A percentile compares a stretch with the other conserved stretches of the same genome.
Conservation (phyloP, 2,797 vertebrate species). For the Xiphophorus birchmanni region DNA sequence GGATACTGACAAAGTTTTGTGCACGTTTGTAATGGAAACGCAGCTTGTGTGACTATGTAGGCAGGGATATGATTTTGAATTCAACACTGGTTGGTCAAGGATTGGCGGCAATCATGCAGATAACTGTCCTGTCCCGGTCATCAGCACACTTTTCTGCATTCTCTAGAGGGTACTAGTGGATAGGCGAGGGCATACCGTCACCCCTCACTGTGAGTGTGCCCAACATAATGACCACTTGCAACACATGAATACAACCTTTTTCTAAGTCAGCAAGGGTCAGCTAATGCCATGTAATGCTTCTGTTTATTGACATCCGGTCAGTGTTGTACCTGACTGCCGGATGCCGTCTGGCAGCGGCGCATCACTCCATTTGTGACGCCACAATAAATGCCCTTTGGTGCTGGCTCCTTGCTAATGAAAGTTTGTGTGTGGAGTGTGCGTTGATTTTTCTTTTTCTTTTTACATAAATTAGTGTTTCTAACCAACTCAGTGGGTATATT, state of each 20-base stretch:
- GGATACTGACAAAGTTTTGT: no score
- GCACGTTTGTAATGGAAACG: no score
- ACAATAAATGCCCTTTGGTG: not conserved
- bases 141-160: not conserved
- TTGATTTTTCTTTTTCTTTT: not conserved
- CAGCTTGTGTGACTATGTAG: not conserved
- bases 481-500: not conserved
- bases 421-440: not conserved
- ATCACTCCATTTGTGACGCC: not conserved
- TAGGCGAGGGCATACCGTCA: not conserved
- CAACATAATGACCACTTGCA: not conserved
- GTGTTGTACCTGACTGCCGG: not conserved
- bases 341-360: not conserved
- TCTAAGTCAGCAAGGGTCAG: not conserved
- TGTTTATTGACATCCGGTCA: not conserved
- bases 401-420: not conserved
- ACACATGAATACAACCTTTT: not conserved
- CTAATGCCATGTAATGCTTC: not conserved
- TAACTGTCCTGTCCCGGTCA: not conserved
- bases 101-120: not conserved
- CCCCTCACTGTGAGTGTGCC: not conserved
- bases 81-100: not conserved
- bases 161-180: not conserved
- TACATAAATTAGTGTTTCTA: not conserved
- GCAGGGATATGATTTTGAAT: no score